Conservation (phyloP, 2,113 vertebrate species). For the Isichthys henryi region DNA sequence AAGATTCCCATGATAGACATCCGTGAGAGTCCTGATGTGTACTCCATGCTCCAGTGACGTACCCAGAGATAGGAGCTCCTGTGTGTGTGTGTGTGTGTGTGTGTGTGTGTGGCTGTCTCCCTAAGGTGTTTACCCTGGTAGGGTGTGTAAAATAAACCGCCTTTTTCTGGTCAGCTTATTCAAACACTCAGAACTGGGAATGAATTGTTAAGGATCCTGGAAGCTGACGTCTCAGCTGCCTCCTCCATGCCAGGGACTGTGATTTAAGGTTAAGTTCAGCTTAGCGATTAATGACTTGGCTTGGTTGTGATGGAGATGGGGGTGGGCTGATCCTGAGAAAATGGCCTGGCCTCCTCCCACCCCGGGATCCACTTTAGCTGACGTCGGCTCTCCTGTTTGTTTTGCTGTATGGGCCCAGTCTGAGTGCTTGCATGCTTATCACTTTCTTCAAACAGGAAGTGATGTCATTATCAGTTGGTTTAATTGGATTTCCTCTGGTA, state of each 20-base stretch:
- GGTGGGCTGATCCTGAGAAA: background rate
- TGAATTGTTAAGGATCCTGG: background rate
- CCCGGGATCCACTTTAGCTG: background rate
- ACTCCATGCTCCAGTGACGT: background rate
- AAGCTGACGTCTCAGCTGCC: background rate
- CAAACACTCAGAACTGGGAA: background rate
- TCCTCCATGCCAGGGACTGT: background rate
- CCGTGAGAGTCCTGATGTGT: background rate
- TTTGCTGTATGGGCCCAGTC: background rate
- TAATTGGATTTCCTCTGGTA: background rate
- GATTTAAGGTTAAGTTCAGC: background rate
- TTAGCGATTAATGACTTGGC: background rate
- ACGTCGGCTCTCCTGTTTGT: background rate
- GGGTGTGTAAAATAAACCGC: background rate
- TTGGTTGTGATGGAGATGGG: background rate
- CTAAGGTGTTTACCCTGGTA: background rate
- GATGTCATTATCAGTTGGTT: background rate
- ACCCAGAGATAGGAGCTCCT: background rate
- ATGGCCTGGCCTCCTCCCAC: background rate
- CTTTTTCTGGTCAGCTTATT: background rate
- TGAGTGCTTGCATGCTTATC: background rate
- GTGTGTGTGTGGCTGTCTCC: background rate
- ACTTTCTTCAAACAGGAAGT: background rate
- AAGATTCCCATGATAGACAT: background rate
- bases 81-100: background rate